These are phyloP conservation scores for Parauchenoglanis punctatus DNA, from an alignment of 2,797 vertebrate species.

Conservation along the genomic window DNA sequence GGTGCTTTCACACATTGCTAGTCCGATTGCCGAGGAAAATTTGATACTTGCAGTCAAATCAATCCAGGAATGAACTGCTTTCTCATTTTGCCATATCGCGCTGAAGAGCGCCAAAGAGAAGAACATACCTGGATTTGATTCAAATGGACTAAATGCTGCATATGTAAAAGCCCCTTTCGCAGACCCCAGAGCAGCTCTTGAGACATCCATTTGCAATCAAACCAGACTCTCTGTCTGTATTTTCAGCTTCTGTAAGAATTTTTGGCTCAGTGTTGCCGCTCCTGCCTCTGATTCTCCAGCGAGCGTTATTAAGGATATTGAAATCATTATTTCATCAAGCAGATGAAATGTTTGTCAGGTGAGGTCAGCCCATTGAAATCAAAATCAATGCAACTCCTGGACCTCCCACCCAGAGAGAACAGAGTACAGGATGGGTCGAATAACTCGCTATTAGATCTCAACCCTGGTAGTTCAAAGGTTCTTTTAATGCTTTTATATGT, in stretches of 20 bases:
- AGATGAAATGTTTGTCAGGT: constrained; percentile 59
- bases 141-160: neutral
- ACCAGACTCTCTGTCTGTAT: neutral
- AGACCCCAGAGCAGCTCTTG: neutral
- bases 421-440: constrained; percentile 42
- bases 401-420: constrained; percentile 14
- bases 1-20: neutral
- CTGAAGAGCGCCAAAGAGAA: neutral
- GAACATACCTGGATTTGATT: neutral
- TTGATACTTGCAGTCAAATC: neutral
- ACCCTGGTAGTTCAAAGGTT: constrained; percentile 24
- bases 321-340: constrained; percentile 65
- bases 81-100: neutral
- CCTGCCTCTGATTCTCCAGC: neutral
- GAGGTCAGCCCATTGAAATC: constrained; percentile 34
- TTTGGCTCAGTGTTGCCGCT: constrained; percentile 8
- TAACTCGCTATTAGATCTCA: constrained; percentile 42
- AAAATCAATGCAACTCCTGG: constrained; percentile 39
- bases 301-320: constrained; percentile 52
- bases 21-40: neutral
- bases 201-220: neutral
- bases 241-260: neutral
- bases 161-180: neutral
- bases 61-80: neutral
- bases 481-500: constrained; percentile 4